Base-by-base conservation (phyloP, 2,113 vertebrate genomes). In the Oreocharis arfaki region DNA sequence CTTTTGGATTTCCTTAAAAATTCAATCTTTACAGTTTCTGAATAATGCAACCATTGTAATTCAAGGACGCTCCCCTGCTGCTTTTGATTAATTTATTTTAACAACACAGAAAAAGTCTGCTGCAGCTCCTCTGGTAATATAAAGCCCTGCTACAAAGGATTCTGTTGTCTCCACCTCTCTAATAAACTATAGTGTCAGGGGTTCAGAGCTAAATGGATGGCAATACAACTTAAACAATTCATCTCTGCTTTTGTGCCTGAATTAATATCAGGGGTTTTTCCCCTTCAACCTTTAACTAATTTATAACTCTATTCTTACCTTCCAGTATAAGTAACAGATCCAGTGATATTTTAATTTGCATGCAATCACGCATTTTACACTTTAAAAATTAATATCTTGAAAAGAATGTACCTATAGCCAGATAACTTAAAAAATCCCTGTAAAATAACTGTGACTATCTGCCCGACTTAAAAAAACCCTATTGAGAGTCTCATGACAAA, bases 21-120 rank as follows among this genome's bases (percentile, higher is more conserved):
- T 70, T 91, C 82, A 59, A 1, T 73, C 87, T 92, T 95, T 77
- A 91, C 84, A 88, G 70, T 70, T 94, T 83, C 85, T 90, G 90
- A 94, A 96, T 94, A 97, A 95, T 84, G 78, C 33, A 67, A 59
- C 85, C 71, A 90, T 92, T 97, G 95, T 96, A 94, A 86, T 88
- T 63, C 93, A 69, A 74, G 70, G 90, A 96, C 6, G 13, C 67
- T 73, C 50, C 82, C 91, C 90, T 93, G 82, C 87, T 93, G 93
- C 67, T 85, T 96, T 93, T 90, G 96, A 96, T 96, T 96, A 90
- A 93, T 97, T 95, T 95, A 86, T 87, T 94, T 95, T 91, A 94
- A 95, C 90, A 96, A 86, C 70, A 90, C 42, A 93, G 90, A 91
- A 89, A 20, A n/a, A 74, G 33, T 56, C 95, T 93, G 85, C 90